Base-by-base conservation (phyloP, 2,797 vertebrate species). In the Gobionotothen gibberifrons region DNA sequence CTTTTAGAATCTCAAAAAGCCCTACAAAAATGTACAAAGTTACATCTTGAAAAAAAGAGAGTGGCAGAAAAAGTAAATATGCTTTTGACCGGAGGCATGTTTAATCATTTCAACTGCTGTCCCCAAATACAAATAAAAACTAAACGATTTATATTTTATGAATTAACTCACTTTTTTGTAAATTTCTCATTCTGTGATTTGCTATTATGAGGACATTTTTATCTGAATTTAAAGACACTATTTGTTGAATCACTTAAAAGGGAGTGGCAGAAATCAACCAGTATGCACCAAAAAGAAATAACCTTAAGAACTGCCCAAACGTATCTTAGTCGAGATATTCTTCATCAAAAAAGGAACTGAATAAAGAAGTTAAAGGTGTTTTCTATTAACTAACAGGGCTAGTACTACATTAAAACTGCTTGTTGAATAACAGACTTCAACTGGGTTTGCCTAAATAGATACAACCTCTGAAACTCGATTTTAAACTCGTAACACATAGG, bases 131-230 rank as follows among this genome's bases (percentile, higher is more conserved):
- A 26, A 26, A 26, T 26, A 5, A 26, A 26, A 26, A 26, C 26
- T 4, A 26, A 26, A 26, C 26, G 26, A 5, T 26, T 26, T 26
- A 26, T 26, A 26, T 26, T 26, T 26, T 5, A 26, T 26, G 26
- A 5, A 26, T 26, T 26, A 26, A 26, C 26, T 6, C 39, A 48
- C 47, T 52, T 13, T 62, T 55, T 73, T 47, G 36, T 66, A 58
- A 39, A 3, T 69, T 9, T 53, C 8, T 65, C 3, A 16, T 15
- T 49, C 9, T 61, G 13, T 13, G 22, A 74, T 60, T 11, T 74
- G 36, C 42, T 9, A 61, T 12, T 16, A 46, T 60, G 26, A 69
- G 43, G 36, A 32, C 1, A 13, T 17, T 59, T 26, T 53, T 14
- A 4, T 42, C 16, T 26, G 53, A 36, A 11, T 53, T n/a, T 26